Evolutionary conservation across 2,888 invertebrate species (phyloP).

Genomic region (Trimorus sp.): DNA sequence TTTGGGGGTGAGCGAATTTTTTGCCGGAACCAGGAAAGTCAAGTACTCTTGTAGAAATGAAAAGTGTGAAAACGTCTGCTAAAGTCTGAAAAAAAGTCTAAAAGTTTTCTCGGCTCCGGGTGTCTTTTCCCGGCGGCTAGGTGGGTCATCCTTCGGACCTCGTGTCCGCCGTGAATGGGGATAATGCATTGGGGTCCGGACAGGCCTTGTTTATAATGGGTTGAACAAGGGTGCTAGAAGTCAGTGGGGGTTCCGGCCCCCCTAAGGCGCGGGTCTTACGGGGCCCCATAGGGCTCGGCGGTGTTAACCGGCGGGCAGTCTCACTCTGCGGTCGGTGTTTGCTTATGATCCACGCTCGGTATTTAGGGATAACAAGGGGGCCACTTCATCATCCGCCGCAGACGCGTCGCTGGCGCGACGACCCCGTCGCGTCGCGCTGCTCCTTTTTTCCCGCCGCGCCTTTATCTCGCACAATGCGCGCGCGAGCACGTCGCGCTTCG

Average conservation of each 20-base stretch:
- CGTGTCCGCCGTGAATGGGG: too few relatives aligned
- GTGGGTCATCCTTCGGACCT: too few relatives aligned
- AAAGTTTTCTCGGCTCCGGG: too few relatives aligned
- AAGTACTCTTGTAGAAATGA: too few relatives aligned
- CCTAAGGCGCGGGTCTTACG: constrained; percentile 78
- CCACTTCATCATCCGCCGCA: constrained; percentile 79
- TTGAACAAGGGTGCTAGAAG: constrained; percentile 81
- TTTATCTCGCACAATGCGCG: constrained; percentile 45
- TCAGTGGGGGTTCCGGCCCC: constrained; percentile 79
- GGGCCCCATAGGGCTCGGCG: constrained; percentile 74
- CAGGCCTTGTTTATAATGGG: constrained; percentile 80
- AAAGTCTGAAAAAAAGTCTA: too few relatives aligned
- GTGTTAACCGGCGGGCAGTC: constrained; percentile 78
- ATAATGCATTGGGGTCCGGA: constrained; percentile 43
- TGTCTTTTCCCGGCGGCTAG: too few relatives aligned
- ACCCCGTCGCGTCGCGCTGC: constrained; percentile 69
- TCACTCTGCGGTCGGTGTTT: constrained; percentile 76
- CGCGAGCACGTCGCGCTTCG: constrained; percentile 41
- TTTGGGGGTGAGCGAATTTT: too few relatives aligned
- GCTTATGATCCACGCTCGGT: constrained; percentile 79
- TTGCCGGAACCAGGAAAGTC: too few relatives aligned
- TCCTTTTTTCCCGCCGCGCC: constrained; percentile 52
- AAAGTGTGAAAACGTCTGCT: too few relatives aligned
- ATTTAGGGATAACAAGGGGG: constrained; percentile 81
- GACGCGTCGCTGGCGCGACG: constrained; percentile 69